Percentiles rank a stretch among this genome's conserved stretches.
phyloP scores from a whole-genome alignment of 2,113 vertebrate genomes.

The Tenrec ecaudatus region DNA sequence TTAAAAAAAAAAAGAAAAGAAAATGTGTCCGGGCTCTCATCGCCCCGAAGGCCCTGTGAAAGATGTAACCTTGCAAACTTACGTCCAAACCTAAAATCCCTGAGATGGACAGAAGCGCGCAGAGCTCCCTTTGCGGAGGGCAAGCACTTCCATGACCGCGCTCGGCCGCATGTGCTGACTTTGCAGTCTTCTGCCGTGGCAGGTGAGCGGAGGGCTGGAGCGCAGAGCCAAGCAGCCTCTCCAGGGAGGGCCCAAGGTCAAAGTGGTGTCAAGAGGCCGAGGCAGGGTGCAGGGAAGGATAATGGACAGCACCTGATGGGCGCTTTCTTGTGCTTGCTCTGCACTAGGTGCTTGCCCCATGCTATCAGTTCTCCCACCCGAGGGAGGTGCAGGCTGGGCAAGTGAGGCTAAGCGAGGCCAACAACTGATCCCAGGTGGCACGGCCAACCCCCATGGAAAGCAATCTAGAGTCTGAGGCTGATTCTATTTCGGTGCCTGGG shows the following conservation, averaged over 20 bases:
- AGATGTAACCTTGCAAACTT: too few relatives aligned
- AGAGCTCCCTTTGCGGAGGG: background rate
- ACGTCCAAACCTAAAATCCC: too few relatives aligned
- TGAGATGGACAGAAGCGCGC: background rate
- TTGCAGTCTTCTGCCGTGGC: background rate
- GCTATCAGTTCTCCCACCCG: background rate
- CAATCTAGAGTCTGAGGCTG: conserved; percentile 27
- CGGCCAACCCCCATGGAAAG: background rate
- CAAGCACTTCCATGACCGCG: background rate
- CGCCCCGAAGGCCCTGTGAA: too few relatives aligned
- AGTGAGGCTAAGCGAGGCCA: background rate
- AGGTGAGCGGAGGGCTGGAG: background rate
- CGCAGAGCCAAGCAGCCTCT: background rate
- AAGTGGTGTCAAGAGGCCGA: background rate
- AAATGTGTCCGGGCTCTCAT: background rate
- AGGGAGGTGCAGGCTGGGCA: background rate
- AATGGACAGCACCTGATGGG: background rate
- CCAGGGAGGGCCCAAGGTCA: background rate
- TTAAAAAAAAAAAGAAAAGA: background rate
- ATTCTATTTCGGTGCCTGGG: background rate
- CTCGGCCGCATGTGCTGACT: background rate
- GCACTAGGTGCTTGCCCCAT: background rate
- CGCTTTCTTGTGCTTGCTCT: background rate
- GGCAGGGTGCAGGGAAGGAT: background rate
- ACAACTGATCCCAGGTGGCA: background rate